These are phyloP conservation scores for Umimayanthus kanabou DNA, from an alignment of 92 coral and sea anemone genomes.

Conservation along the genomic window DNA sequence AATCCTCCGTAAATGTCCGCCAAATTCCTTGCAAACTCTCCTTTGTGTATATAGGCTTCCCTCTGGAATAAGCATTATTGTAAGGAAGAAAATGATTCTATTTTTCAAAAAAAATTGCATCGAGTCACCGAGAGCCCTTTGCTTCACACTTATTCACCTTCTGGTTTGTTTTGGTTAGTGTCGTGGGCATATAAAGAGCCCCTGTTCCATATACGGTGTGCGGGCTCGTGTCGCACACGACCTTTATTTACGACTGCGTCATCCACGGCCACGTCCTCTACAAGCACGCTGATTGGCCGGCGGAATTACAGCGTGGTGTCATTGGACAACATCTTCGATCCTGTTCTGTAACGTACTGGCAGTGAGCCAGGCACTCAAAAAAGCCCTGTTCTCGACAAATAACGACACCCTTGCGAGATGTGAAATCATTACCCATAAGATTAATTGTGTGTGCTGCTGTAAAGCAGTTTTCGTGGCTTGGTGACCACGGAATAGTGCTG, in stretches of 20 bases:
- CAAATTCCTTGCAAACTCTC: background rate
- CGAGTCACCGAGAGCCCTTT: background rate
- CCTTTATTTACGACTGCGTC: constrained; percentile 24
- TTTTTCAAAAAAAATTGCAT: background rate
- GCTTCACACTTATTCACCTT: background rate
- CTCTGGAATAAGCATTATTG: constrained; percentile 11
- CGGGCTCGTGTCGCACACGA: constrained; percentile 40
- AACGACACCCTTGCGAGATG: constrained; percentile 1
- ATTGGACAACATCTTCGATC: constrained; percentile 14
- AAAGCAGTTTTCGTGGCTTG: background rate
- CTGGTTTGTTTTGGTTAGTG: constrained; percentile 14
- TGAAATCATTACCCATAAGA: background rate
- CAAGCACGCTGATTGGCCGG: constrained; percentile 20
- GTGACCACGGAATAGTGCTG: background rate
- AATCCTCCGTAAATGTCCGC: background rate
- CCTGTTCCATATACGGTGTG: background rate
- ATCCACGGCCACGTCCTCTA: background rate
- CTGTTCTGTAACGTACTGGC: constrained; percentile 28
- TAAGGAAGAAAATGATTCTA: background rate
- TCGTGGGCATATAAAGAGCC: background rate
- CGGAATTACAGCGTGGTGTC: background rate
- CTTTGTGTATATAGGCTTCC: background rate
- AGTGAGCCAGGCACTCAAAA: constrained; percentile 13
- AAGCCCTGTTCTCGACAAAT: background rate
- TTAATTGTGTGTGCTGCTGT: constrained; percentile 2